Evolutionary conservation across 2,888 invertebrate species (phyloP).

Genomic region (Drosophila mettleri): DNA sequence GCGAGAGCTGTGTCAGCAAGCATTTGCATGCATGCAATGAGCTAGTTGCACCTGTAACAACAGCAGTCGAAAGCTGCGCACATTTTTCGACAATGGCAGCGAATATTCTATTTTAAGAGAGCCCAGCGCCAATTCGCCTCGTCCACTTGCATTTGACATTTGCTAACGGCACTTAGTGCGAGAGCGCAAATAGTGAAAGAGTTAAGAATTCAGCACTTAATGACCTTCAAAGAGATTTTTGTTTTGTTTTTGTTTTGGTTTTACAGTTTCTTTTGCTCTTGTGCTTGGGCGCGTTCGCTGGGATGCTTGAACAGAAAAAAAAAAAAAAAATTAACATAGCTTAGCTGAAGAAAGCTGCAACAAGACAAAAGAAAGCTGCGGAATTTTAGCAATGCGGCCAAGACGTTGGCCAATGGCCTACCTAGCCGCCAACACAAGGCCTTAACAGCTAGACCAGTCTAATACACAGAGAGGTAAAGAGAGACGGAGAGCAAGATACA

Average conservation of each 20-base stretch:
- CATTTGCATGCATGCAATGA: conserved; percentile 33
- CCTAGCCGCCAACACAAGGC: conserved; percentile 27
- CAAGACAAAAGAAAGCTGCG: conserved; percentile 74
- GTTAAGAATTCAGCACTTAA: conserved; percentile 27
- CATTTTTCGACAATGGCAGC: conserved; percentile 15
- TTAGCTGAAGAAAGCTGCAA: conserved; percentile 57
- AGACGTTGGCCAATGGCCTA: conserved; percentile 57
- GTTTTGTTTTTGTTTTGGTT: conserved; percentile 1
- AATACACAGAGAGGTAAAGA: conserved; percentile 3
- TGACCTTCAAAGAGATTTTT: conserved; percentile 40
- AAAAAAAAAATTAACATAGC: conserved; percentile 37
- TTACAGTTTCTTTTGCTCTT: conserved; percentile 10
- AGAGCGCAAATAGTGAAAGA: conserved; percentile 3
- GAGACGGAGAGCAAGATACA: neutral
- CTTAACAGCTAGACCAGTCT: conserved; percentile 40
- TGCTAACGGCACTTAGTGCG: conserved; percentile 37
- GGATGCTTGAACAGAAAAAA: neutral
- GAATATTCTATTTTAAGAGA: conserved; percentile 24
- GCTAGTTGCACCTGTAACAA: conserved; percentile 40
- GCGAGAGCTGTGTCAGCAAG: conserved; percentile 18
- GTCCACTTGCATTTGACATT: conserved; percentile 58
- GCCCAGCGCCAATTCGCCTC: conserved; percentile 23
- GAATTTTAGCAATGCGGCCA: conserved; percentile 77
- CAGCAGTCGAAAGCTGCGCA: conserved; percentile 8
- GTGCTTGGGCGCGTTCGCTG: conserved; percentile 25